Conservation (phyloP, 2,888 invertebrate genomes). For the Omphaloscelis lunosa region DNA sequence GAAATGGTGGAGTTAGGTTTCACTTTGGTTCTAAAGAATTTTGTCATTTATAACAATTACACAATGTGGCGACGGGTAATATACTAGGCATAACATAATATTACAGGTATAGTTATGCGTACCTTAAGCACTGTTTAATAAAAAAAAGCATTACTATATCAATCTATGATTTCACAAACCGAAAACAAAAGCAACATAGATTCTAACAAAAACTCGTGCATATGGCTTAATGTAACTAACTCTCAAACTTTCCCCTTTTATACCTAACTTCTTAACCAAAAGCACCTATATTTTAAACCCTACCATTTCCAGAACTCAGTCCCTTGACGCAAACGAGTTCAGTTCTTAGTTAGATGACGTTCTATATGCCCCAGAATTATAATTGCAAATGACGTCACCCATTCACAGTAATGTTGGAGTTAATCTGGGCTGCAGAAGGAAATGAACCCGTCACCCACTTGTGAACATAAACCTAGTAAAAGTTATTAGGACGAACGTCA, state of each 20-base stretch:
- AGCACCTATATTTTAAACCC: slow-evolving; percentile 13
- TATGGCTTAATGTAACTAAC: background rate
- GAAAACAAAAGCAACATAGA: background rate
- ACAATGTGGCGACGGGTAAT: background rate
- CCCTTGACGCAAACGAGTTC: slow-evolving; percentile 41
- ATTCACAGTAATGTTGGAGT: slow-evolving; percentile 44
- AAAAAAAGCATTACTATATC: background rate
- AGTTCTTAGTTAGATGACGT: slow-evolving; percentile 49
- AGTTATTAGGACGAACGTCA: slow-evolving; percentile 33
- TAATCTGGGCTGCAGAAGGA: slow-evolving; percentile 51
- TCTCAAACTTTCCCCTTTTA: background rate
- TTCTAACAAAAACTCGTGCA: background rate
- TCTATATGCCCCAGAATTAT: slow-evolving; percentile 57
- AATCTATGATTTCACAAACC: background rate
- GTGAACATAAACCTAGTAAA: slow-evolving; percentile 43
- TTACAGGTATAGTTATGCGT: background rate
- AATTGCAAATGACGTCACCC: slow-evolving; percentile 59
- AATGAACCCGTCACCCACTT: slow-evolving; percentile 44
- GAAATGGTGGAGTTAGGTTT: background rate
- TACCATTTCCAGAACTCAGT: slow-evolving; percentile 21
- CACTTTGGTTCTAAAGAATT: background rate
- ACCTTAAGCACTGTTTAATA: background rate
- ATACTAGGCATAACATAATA: background rate
- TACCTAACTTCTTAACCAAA: slow-evolving; percentile 1
- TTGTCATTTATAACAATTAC: background rate